These are phyloP conservation scores for Antheraea assamensis DNA, from an alignment of 2,888 invertebrate species.

Conservation along the genomic window DNA sequence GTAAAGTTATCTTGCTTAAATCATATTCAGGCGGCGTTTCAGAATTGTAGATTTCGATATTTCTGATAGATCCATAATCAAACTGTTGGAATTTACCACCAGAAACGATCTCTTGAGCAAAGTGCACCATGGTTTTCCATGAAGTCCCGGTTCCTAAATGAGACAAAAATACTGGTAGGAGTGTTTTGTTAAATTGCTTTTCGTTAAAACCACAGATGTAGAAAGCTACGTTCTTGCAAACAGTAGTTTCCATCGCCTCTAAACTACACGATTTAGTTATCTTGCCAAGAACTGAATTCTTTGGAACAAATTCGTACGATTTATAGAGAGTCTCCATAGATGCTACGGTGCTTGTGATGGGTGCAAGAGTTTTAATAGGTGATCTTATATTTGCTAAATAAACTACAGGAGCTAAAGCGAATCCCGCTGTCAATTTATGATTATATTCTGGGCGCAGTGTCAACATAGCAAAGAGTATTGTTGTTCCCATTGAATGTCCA, in stretches of 20 bases:
- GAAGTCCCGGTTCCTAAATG: conserved; percentile 90
- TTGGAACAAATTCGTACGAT: conserved; percentile 87
- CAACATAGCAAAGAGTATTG: conserved; percentile 87
- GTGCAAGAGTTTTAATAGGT: conserved; percentile 85
- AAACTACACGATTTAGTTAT: conserved; percentile 82
- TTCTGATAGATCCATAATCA: conserved; percentile 85
- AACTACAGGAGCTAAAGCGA: conserved; percentile 87
- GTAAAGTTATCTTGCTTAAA: conserved; percentile 80
- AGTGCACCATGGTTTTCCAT: conserved; percentile 87
- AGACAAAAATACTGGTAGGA: conserved; percentile 86
- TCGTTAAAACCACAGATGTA: conserved; percentile 87
- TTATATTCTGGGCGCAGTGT: conserved; percentile 86
- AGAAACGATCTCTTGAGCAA: conserved; percentile 80
- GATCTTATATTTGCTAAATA: conserved; percentile 85
- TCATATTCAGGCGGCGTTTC: conserved; percentile 84
- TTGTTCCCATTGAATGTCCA: conserved; percentile 96
- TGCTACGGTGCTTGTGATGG: conserved; percentile 82
- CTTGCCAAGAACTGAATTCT: conserved; percentile 80
- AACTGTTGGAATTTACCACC: conserved; percentile 84
- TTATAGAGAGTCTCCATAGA: conserved; percentile 85
- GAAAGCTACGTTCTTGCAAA: conserved; percentile 89
- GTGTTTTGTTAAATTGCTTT: conserved; percentile 84
- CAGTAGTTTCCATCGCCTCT: conserved; percentile 71
- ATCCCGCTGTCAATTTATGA: conserved; percentile 83
- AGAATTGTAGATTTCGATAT: conserved; percentile 80